A percentile compares a stretch with the other conserved stretches of the same genome.
Conservation (phyloP, 1,140 invertebrate species). For the Drosophila ambigua region DNA sequence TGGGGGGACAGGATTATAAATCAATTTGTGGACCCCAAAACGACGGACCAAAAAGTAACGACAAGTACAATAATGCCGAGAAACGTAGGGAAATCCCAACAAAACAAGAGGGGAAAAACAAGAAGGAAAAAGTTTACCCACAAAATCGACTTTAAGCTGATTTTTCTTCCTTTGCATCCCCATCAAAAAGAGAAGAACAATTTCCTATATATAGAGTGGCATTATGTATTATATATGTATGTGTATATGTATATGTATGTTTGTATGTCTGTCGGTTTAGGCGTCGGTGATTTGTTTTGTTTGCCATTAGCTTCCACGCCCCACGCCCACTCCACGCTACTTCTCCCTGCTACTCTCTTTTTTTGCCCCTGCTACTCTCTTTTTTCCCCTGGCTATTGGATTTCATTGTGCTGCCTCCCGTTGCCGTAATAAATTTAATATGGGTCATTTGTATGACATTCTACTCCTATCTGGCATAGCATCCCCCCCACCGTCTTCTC, state of each 20-base stretch:
- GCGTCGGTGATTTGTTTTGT: slow-evolving; percentile 77
- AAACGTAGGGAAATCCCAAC: slow-evolving; percentile 20
- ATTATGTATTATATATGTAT: slow-evolving; percentile 24
- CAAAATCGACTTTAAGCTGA: slow-evolving; percentile 62
- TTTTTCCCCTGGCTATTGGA: slow-evolving; percentile 66
- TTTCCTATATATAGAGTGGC: slow-evolving; percentile 31
- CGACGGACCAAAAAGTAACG: slow-evolving; percentile 49
- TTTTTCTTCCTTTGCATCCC: slow-evolving; percentile 34
- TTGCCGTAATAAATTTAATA: slow-evolving; percentile 79
- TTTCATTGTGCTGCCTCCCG: slow-evolving; percentile 74
- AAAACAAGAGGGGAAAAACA: slow-evolving; percentile 43
- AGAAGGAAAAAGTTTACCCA: slow-evolving; percentile 47
- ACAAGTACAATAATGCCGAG: slow-evolving; percentile 35
- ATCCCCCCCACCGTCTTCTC: slow-evolving; percentile 8
- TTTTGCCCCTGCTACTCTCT: not conserved
- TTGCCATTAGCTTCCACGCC: slow-evolving; percentile 65
- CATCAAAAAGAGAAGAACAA: not conserved
- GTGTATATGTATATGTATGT: slow-evolving; percentile 30
- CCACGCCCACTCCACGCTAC: too few species aligned
- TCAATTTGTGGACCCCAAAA: slow-evolving; percentile 64
- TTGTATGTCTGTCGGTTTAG: slow-evolving; percentile 39
- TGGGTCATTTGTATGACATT: slow-evolving; percentile 82
- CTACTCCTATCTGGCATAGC: slow-evolving; percentile 24
- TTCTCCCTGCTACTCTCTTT: too few species aligned
- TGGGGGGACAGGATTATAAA: slow-evolving; percentile 75